Evolutionary conservation across 92 coral and sea anemone genomes (phyloP).

Genomic region (Metridium senile): DNA sequence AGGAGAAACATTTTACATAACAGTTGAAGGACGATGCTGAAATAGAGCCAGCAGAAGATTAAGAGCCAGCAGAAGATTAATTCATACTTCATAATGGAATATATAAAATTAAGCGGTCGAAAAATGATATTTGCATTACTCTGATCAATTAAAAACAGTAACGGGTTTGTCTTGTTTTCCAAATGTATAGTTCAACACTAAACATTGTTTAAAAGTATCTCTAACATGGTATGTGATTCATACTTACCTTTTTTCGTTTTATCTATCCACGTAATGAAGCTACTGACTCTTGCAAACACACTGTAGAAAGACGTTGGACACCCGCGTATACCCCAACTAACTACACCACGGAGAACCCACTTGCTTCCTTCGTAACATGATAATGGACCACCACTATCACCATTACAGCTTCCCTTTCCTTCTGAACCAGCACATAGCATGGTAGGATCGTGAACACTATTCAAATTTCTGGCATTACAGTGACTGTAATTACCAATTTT

Average conservation of each 20-base stretch:
- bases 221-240: too few species aligned
- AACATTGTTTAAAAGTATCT: too few species aligned
- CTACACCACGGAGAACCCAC: conserved; percentile 56
- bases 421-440: conserved; percentile 62
- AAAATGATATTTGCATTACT: too few species aligned
- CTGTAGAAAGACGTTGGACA: conserved; percentile 60
- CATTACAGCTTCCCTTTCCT: conserved; percentile 41
- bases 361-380: conserved; percentile 56
- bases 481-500: conserved; percentile 4
- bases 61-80: too few species aligned
- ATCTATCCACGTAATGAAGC: conserved; percentile 51
- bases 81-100: too few species aligned
- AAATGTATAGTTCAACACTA: too few species aligned
- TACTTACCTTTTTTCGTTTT: conserved; percentile 11
- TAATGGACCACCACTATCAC: conserved; percentile 74
- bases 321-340: conserved; percentile 53
- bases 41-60: too few species aligned
- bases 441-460: conserved; percentile 20
- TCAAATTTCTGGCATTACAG: conserved; percentile 17
- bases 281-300: conserved; percentile 68
- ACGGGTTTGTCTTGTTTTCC: too few species aligned
- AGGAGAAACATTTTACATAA: too few species aligned
- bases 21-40: too few species aligned
- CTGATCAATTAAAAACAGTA: too few species aligned
- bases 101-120: too few species aligned